Evolutionary conservation across 2,797 vertebrate species (phyloP).

Genomic region (Tamandua tetradactyla): DNA sequence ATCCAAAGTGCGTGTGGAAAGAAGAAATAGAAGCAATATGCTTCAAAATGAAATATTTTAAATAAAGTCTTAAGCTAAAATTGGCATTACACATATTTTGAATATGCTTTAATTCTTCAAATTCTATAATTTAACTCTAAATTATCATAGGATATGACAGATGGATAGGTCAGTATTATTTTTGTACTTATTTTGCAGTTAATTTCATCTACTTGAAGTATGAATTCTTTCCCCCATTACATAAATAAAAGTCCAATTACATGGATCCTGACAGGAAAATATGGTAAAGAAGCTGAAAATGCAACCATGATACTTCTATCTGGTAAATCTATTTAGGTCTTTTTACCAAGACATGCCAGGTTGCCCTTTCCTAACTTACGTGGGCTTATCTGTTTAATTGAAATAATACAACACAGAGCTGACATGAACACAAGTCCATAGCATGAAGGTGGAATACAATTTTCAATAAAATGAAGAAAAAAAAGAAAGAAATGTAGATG

Average conservation of each 20-base stretch:
- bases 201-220: neutral
- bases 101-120: constrained; percentile 4
- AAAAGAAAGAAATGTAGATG: neutral
- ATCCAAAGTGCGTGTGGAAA: constrained; percentile 59
- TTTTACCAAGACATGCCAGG: neutral
- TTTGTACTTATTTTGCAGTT: neutral
- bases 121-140: neutral
- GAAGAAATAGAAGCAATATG: constrained; percentile 65
- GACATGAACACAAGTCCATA: neutral
- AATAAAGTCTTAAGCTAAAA: constrained; percentile 45
- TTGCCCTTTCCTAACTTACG: neutral
- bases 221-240: neutral
- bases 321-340: neutral
- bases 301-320: neutral
- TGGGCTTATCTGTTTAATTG: neutral
- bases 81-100: neutral
- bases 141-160: neutral
- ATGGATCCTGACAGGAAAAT: neutral
- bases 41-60: constrained; percentile 58
- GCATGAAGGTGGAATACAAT: neutral
- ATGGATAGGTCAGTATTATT: neutral
- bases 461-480: neutral
- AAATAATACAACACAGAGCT: neutral
- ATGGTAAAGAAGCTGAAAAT: neutral
- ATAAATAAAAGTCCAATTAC: neutral